A percentile compares a stretch with the other conserved stretches of the same genome.
Evolutionary conservation across 2,113 vertebrate species (phyloP).

Genomic region (Lycaon pictus): DNA sequence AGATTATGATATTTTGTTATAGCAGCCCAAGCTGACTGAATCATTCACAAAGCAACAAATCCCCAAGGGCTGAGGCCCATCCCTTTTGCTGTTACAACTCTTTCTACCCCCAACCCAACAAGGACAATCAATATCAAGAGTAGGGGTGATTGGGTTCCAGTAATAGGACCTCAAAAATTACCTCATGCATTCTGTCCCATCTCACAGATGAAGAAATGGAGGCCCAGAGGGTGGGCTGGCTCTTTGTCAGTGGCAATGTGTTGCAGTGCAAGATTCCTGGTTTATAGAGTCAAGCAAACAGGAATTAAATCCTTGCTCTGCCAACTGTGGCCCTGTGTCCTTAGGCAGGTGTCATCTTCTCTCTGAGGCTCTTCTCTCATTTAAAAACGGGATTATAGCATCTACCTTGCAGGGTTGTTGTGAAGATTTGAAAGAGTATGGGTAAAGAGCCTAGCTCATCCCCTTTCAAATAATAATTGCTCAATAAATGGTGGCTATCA

Average conservation of each 20-base stretch:
- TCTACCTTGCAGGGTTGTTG: neutral
- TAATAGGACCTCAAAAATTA: neutral
- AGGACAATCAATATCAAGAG: neutral
- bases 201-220: neutral
- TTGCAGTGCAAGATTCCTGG: neutral
- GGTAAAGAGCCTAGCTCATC: neutral
- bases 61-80: neutral
- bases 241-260: neutral
- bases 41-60: neutral
- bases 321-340: neutral
- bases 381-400: neutral
- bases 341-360: neutral
- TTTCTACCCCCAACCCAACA: accelerated
- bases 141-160: neutral
- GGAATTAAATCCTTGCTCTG: neutral
- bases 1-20: neutral
- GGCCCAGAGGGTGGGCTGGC: neutral
- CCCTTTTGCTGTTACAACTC: neutral
- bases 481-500: neutral
- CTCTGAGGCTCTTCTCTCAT: neutral
- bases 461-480: neutral
- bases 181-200: neutral
- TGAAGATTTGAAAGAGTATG: neutral
- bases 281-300: neutral
- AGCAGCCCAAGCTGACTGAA: neutral